Conservation (phyloP, 2,113 vertebrate genomes). For the Promerops cafer region DNA sequence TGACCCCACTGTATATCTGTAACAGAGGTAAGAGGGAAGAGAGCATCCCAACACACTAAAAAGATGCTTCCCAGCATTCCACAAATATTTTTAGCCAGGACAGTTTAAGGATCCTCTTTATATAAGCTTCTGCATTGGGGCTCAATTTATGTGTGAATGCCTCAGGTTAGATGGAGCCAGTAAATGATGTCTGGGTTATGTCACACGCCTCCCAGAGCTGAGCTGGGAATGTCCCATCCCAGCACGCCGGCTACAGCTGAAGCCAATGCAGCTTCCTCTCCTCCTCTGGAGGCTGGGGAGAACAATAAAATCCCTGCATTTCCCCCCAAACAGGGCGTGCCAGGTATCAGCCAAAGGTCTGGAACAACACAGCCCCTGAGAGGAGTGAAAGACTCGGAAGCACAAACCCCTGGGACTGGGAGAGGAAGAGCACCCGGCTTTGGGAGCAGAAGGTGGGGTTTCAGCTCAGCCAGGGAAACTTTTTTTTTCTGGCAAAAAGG, state of each 20-base stretch:
- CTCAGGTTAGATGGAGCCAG: conserved; percentile 50
- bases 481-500: neutral
- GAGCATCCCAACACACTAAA: neutral
- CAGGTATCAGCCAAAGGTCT: neutral
- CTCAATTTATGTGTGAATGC: conserved; percentile 44
- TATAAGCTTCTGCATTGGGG: neutral
- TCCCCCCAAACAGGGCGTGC: neutral
- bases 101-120: conserved; percentile 10
- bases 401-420: rapidly evolving
- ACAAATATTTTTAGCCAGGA: neutral
- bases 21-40: neutral
- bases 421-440: neutral
- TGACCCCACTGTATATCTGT: neutral
- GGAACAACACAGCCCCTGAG: neutral
- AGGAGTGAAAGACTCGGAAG: rapidly evolving
- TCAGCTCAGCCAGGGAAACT: neutral
- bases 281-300: neutral
- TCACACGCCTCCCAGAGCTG: neutral
- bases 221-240: neutral
- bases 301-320: neutral
- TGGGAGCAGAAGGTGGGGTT: neutral
- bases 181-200: conserved; percentile 37
- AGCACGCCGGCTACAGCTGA: neutral
- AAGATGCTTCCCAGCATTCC: neutral
- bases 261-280: neutral